phyloP scores from a whole-genome alignment of 1,140 invertebrate genomes.

The Drosophila lini region DNA sequence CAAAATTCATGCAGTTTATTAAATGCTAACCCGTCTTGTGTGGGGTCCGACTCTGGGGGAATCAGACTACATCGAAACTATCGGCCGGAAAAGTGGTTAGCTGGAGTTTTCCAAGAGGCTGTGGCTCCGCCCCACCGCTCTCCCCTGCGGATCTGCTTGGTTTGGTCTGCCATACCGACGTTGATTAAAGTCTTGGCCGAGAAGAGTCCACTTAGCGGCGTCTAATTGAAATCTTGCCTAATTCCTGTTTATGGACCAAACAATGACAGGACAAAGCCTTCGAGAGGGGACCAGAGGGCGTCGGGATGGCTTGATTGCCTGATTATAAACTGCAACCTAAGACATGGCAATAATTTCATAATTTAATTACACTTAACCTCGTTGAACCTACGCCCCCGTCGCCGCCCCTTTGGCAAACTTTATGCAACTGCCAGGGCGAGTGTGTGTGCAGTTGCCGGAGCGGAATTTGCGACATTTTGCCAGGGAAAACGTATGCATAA shows the following conservation, averaged over 20 bases:
- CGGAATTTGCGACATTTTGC: constrained; percentile 62
- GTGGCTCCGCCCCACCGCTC: neutral
- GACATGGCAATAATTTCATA: constrained; percentile 82
- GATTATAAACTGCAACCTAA: constrained; percentile 81
- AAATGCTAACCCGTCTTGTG: constrained; percentile 31
- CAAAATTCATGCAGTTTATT: constrained; percentile 49
- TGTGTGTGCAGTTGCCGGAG: constrained; percentile 26
- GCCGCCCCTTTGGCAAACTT: constrained; percentile 51
- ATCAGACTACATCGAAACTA: constrained; percentile 20
- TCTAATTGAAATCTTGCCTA: constrained; percentile 75
- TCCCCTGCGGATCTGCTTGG: neutral
- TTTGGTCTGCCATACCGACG: constrained; percentile 3
- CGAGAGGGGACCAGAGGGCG: neutral
- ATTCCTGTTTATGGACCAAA: constrained; percentile 68
- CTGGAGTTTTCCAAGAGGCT: constrained; percentile 2
- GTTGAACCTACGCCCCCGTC: constrained; percentile 50
- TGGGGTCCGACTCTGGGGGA: constrained; percentile 25
- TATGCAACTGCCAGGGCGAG: constrained; percentile 55
- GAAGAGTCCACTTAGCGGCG: constrained; percentile 54
- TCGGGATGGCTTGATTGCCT: constrained; percentile 34
- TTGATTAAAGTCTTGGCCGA: constrained; percentile 35
- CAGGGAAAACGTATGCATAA: constrained; percentile 75
- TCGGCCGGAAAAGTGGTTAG: constrained; percentile 35
- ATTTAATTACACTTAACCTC: constrained; percentile 82
- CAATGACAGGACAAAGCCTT: constrained; percentile 14